Percentiles rank a stretch among this genome's conserved stretches.
Evolutionary conservation across 2,113 vertebrate genomes (phyloP).

Genomic region (Acinonyx jubatus): DNA sequence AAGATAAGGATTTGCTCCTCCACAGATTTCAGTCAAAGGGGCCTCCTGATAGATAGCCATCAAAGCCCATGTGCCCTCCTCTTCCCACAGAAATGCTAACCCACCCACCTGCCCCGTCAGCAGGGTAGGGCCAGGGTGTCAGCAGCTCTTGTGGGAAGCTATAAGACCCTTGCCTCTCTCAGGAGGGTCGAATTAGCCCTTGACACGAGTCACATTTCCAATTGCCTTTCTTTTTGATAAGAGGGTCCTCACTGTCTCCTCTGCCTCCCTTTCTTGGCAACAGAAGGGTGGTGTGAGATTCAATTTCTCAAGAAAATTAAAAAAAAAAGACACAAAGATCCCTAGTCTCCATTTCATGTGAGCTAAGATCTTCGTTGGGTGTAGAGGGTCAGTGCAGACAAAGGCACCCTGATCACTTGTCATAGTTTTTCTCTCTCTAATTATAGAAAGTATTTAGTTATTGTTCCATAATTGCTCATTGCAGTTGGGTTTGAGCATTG

Average conservation of each 20-base stretch:
- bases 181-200: neutral
- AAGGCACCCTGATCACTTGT: slow-evolving; percentile 80
- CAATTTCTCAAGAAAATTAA: slow-evolving; percentile 77
- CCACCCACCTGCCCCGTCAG: neutral
- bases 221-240: slow-evolving; percentile 57
- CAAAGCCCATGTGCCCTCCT: neutral
- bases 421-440: slow-evolving; percentile 83
- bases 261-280: slow-evolving; percentile 73
- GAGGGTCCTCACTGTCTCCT: slow-evolving; percentile 34
- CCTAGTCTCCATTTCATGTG: slow-evolving; percentile 71
- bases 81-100: neutral
- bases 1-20: neutral
- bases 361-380: slow-evolving; percentile 70
- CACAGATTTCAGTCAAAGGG: slow-evolving; percentile 49
- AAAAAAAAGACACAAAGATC: slow-evolving; percentile 73
- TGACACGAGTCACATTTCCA: slow-evolving; percentile 61
- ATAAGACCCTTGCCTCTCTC: neutral
- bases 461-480: slow-evolving; percentile 84
- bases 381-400: slow-evolving; percentile 77
- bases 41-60: neutral
- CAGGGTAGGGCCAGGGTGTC: neutral
- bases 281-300: slow-evolving; percentile 78
- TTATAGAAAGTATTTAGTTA: slow-evolving; percentile 84
- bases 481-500: slow-evolving; percentile 77
- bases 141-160: neutral